Evolutionary conservation across 2,797 vertebrate species (phyloP), one percentile per base, ranked within the genome.

Genomic region (Mormyrops attenuatus): DNA sequence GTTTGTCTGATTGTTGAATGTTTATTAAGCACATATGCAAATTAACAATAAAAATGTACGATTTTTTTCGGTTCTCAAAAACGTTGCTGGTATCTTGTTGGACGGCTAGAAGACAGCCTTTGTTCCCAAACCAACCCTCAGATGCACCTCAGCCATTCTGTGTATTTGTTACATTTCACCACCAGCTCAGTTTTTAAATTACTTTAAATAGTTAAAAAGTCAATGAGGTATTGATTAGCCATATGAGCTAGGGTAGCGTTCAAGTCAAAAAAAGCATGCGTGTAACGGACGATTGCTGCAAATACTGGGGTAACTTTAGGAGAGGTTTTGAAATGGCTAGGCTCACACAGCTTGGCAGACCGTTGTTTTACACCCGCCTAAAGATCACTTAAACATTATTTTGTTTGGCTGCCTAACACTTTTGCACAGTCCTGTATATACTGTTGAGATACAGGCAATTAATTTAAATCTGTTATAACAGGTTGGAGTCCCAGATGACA

Each of bases 401-500:
- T 69, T 30, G 22, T 69, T 69, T 34, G 26, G 26, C 63, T 13
- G 8, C 66, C 30, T 69, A 34, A 34, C 3, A 38, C 9, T 69
- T 69, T 30, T 34, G 3, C 63, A 30, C 26, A 34, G 63, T 13
- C 22, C 26, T 63, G 57, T 22, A 26, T 9, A 66, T 13, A 73
- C 38, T 44, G 73, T 41, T 80, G 34, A 47, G 73, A 80, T 80
- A n/a, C 41, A 0, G 44, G 73, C 15, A n/a, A 44, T 44, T 80
- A 8, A 80, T 20, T 3, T 80, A 30, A 5, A 41, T 80, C 22
- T 53, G 88, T 11, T 34, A 0, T 87, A 90, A 53, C 92, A 99
- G 99, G 93, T 96, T 99, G 91, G 99, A 99, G 95, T 97, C 97
- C 84, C 99, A 99, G 94, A 98, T 99, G 98, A 98, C 98, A 0